These are phyloP conservation scores for Acholoe squamosa DNA, from an alignment of 2,888 invertebrate genomes.

Conservation along the genomic window DNA sequence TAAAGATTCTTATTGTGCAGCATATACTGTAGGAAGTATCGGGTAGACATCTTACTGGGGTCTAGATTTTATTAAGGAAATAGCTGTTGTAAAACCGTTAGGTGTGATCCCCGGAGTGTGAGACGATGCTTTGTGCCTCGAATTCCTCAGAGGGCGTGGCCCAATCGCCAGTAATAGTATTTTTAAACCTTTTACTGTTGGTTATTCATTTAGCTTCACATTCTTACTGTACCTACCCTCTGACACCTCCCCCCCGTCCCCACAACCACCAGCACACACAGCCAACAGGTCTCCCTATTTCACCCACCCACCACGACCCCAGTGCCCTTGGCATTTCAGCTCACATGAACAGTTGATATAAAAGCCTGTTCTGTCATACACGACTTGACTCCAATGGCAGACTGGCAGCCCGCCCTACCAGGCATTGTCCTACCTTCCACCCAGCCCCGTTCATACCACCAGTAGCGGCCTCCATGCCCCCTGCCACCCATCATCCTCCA, in stretches of 20 bases:
- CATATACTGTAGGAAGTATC: no score
- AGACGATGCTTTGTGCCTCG: no score
- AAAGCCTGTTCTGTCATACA: constrained; percentile 29
- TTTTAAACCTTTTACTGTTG: no score
- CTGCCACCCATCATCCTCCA: neutral
- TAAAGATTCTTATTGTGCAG: no score
- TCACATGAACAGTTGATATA: constrained; percentile 41
- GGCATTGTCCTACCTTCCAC: neutral
- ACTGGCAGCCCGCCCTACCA: neutral
- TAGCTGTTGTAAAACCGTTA: no score
- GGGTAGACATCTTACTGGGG: no score
- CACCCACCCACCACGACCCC: neutral
- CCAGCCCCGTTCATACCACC: constrained; percentile 4
- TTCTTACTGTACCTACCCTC: neutral
- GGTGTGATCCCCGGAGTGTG: no score
- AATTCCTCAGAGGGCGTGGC: no score
- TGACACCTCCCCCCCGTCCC: neutral
- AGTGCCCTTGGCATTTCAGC: neutral
- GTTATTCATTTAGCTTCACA: neutral
- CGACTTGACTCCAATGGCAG: constrained; percentile 30
- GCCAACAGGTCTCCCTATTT: neutral
- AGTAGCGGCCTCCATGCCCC: neutral
- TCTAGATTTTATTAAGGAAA: no score
- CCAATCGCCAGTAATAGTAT: no score
- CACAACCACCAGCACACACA: neutral